These are phyloP conservation scores for Mythimna pallens DNA, from an alignment of 2,888 invertebrate genomes.

Conservation along the genomic window DNA sequence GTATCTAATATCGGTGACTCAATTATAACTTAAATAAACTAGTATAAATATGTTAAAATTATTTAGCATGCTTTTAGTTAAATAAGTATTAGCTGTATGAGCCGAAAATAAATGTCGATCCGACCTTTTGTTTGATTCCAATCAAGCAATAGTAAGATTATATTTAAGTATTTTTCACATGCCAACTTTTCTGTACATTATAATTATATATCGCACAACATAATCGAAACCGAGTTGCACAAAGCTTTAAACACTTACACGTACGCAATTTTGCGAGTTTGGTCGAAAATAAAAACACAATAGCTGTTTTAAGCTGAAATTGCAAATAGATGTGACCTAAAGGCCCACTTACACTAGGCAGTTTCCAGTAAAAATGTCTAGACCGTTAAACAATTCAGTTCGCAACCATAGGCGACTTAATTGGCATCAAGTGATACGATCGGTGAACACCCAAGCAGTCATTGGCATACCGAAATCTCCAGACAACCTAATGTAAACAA, in stretches of 20 bases:
- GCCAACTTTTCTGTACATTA: neutral
- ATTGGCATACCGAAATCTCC: neutral
- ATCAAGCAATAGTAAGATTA: constrained; percentile 24
- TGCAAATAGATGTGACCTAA: neutral
- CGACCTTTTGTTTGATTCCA: constrained; percentile 21
- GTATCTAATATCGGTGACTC: constrained; percentile 3
- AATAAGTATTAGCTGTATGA: constrained; percentile 32
- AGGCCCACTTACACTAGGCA: neutral
- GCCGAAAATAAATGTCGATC: constrained; percentile 19
- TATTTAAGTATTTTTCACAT: neutral
- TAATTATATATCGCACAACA: constrained; percentile 1
- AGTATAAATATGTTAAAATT: constrained; percentile 32
- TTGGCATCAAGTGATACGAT: neutral
- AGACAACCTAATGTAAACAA: neutral
- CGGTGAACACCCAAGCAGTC: neutral
- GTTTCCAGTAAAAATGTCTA: neutral
- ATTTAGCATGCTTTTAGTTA: constrained; percentile 25
- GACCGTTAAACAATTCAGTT: neutral
- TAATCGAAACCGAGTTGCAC: neutral
- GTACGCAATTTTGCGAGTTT: neutral
- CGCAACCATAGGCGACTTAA: neutral
- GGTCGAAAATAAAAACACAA: constrained; percentile 3
- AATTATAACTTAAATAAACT: constrained; percentile 10
- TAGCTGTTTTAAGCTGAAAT: neutral
- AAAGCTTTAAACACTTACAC: neutral